These are phyloP conservation scores for Arbacia lixula DNA, from an alignment of 53 echinoderm and acorn worm species.

Conservation along the genomic window DNA sequence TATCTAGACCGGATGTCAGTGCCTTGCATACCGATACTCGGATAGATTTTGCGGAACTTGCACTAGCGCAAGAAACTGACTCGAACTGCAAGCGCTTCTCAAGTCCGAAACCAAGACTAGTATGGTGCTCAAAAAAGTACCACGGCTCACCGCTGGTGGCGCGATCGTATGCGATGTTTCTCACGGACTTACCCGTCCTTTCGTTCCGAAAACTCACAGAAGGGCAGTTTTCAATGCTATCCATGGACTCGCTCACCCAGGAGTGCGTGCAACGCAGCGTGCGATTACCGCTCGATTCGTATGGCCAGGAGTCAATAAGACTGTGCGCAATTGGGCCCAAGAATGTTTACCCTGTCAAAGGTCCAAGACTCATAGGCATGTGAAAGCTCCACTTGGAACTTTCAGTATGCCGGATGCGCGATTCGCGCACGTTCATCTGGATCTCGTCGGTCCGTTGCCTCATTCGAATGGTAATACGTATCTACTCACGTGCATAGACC, in stretches of 20 bases:
- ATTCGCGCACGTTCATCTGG: slow-evolving; percentile 69
- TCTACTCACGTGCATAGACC: slow-evolving; percentile 51
- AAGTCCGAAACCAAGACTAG: neutral
- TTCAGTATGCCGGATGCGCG: slow-evolving; percentile 54
- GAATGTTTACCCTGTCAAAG: slow-evolving; percentile 61
- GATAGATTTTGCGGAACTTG: slow-evolving; percentile 22
- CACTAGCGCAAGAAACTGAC: slow-evolving; percentile 14
- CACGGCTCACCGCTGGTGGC: slow-evolving; percentile 5
- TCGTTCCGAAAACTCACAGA: slow-evolving; percentile 11
- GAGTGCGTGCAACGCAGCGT: slow-evolving; percentile 58
- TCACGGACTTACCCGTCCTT: slow-evolving; percentile 17
- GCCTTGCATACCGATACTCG: neutral
- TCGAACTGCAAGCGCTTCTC: neutral
- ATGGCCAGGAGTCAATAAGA: slow-evolving; percentile 58
- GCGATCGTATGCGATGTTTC: neutral
- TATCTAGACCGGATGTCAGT: slow-evolving; percentile 50
- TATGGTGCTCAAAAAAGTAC: slow-evolving; percentile 18
- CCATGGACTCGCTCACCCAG: slow-evolving; percentile 69
- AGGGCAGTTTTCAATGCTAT: slow-evolving; percentile 43
- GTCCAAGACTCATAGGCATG: slow-evolving; percentile 63
- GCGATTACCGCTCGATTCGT: slow-evolving; percentile 58
- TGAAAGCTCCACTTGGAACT: slow-evolving; percentile 49
- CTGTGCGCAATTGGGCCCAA: slow-evolving; percentile 66
- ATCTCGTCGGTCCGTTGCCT: slow-evolving; percentile 63
- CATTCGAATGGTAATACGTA: slow-evolving; percentile 54